Evolutionary conservation across 2,113 vertebrate species (phyloP), one percentile per base, ranked within the genome.

Genomic region (Tyrannus savana): DNA sequence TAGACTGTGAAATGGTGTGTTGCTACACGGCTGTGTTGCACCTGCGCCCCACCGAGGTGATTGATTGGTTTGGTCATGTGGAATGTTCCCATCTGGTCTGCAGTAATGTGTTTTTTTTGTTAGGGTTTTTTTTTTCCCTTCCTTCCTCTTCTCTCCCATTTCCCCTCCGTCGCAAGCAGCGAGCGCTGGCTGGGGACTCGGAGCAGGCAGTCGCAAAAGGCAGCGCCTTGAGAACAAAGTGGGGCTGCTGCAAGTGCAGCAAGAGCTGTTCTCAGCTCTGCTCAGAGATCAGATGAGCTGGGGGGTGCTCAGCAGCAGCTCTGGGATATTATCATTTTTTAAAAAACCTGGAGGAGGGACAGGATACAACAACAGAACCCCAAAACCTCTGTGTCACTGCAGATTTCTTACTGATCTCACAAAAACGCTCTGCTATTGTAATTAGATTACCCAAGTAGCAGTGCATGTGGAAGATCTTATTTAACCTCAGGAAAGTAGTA

Each of bases 1-100:
- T 99, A 99, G 99, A 99, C 99, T 99, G 99, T 99, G 99, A 99
- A 99, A 99, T 99, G 99, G 99, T 99, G 99, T 99, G 99, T 99
- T 99, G 99, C 99, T 98, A 98, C 98, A 98, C 99, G 99, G 99
- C 99, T 99, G 99, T 99, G 99, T 98, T 98, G 99, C 99, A 99
- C 99, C 99, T 99, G 99, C 98, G 99, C 99, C 99, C 98, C 99
- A 98, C 98, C 95, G 98, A 98, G 98, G 99, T 99, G 99, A 99
- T 99, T 99, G 99, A 99, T 99, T 99, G 99, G 99, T 99, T 99
- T 99, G 99, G 99, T 99, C 99, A 99, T 99, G 99, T 99, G 99
- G 99, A 99, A 99, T 99, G 99, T 99, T 99, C 99, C 99, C 99
- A 99, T 99, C 99, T 99, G 99, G 98, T 99, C 99, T 97, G 97